Conservation (phyloP, 2,113 vertebrate species). For the Albula glossodonta region DNA sequence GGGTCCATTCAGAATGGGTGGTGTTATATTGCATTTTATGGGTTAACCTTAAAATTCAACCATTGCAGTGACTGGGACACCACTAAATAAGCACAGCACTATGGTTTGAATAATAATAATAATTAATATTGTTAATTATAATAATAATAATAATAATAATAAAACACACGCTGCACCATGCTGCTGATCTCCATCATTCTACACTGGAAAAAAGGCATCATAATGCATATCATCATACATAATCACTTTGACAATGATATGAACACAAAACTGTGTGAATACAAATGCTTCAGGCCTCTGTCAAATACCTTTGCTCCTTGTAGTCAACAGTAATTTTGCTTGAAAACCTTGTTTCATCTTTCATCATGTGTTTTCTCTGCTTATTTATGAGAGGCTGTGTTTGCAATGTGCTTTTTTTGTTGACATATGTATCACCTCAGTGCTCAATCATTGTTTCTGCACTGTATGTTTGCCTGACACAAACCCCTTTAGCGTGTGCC, state of each 20-base stretch:
- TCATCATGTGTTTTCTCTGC: constrained; percentile 17
- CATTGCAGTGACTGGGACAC: background rate
- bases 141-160: no score
- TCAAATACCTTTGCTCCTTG: background rate
- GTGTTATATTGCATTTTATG: background rate
- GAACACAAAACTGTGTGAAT: background rate
- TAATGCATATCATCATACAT: no score
- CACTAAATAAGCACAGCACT: no score
- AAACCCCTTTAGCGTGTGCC: constrained; percentile 5
- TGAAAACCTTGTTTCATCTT: constrained; percentile 3
- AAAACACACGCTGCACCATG: no score
- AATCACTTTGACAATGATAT: background rate
- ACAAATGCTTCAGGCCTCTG: background rate
- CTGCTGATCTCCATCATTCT: no score
- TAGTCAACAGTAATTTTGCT: background rate
- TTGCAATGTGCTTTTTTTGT: background rate
- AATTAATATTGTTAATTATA: no score
- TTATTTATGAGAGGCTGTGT: constrained; percentile 23
- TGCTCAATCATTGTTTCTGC: background rate
- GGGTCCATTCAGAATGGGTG: no score
- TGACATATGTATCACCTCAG: constrained; percentile 23
- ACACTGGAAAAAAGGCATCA: no score
- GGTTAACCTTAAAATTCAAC: background rate
- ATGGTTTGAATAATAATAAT: no score
- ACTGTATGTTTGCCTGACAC: background rate